Evolutionary conservation across 2,888 invertebrate genomes (phyloP), one percentile per base, ranked within the genome.

Genomic region (Agonopterix arenella): DNA sequence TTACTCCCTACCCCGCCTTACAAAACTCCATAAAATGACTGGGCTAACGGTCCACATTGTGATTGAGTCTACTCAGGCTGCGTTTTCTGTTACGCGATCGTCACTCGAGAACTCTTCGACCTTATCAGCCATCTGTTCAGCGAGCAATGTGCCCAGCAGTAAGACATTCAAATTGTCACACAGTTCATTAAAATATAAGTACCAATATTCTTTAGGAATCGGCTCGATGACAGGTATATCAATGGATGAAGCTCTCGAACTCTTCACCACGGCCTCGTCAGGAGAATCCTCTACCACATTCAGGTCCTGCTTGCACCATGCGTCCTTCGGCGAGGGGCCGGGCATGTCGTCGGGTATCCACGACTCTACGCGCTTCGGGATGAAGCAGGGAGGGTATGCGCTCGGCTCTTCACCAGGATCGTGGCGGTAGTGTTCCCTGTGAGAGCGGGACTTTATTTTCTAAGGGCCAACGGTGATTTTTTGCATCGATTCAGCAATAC

Each of bases 371-470:
- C 84, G 74, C 16, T 76, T 80, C 1, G 86, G 89, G 46, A 84
- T 88, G 60, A 61, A 75, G 61, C 84, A 82, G 0, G 72, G 73
- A 0, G 88, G 88, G 36, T 73, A 64, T 0, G 86, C 78, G 44
- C 69, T 79, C 0, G 82, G 69, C 4, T 89, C 88, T 49, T 88
- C 85, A 0, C 89, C 89, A 0, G 88, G 84, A 51, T 89, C 89
- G 60, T 90, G 90, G 0, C 81, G 81, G 54, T 78, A 89, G 60
- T 82, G 86, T 36, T 82, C 66, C 85, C 86, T 83, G 28, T 28
- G 4, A 5, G 28, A 28, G 5, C 28, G 4, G 28, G 28, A 5
- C 28, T 28, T 28, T 1, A 28, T 28, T 28, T 28, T 4, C 18
- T 18, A 18, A 18, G 4, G 18, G 18, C 18, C 18, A 2, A 18